A percentile compares a stretch with the other conserved stretches of the same genome.
phyloP scores from a whole-genome alignment of 2,888 invertebrate genomes.

The Dryococelus australis region DNA sequence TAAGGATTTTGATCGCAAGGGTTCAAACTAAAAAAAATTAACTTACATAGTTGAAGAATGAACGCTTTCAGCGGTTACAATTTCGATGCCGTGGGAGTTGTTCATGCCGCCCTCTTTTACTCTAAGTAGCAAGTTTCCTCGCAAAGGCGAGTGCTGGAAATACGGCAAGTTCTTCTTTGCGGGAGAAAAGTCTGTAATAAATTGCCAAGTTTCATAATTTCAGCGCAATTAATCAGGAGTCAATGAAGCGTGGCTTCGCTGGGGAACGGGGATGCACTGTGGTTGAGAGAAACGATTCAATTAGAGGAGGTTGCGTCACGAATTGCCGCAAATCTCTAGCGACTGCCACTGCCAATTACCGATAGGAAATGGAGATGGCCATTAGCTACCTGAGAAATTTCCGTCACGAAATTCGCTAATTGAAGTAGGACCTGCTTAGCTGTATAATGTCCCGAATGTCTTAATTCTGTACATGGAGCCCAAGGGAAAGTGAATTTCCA shows the following conservation, averaged over 20 bases:
- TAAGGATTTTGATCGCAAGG: no score
- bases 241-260: background rate
- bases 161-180: background rate
- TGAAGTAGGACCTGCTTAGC: background rate
- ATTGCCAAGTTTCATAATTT: background rate
- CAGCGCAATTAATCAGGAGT: background rate
- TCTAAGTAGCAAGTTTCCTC: no score
- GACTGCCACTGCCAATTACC: constrained; percentile 7
- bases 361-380: constrained; percentile 5
- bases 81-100: no score
- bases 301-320: background rate
- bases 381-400: background rate
- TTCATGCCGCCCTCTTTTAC: no score
- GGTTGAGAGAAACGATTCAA: background rate
- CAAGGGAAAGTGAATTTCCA: no score
- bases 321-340: background rate
- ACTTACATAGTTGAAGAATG: no score
- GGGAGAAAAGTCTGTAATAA: background rate
- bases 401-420: background rate
- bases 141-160: background rate
- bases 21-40: no score
- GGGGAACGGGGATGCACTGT: background rate
- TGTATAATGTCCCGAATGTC: no score
- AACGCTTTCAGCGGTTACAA: no score
- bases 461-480: no score